Base-by-base conservation (phyloP, 2,888 invertebrate genomes). In the Mythimna albipuncta region DNA sequence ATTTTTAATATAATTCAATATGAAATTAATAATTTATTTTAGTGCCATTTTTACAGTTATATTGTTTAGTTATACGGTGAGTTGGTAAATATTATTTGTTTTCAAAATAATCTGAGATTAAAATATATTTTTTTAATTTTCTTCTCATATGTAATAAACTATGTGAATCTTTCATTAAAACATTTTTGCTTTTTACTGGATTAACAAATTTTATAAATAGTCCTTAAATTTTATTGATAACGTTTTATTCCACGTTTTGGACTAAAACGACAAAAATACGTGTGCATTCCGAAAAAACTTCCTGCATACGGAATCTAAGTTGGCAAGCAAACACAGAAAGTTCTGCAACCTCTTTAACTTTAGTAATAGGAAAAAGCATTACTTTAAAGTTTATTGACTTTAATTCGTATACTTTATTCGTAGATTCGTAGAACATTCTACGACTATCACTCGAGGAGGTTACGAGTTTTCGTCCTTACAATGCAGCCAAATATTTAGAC, bases 1-100 rank as follows among this genome's bases (percentile, higher is more conserved):
- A 47, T 47, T 47, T 65, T 72, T 65, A 71, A 65, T 71, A 54
- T 82, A 77, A 66, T 67, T 71, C 78, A 83, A 85, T 67, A 89
- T 89, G 89, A 88, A 85, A 77, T 76, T 87, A 75, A 62, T 83
- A 16, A 70, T 82, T 47, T 77, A 81, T 73, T 71, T 80, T 5
- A 81, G 76, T 77, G 73, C 76, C 9, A 64, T 83, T 63, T 80
- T 86, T 35, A 72, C 75, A 9, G 50, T 81, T 68, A 71, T 82
- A 72, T 73, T 87, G 26, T 80, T 87, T 57, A 85, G 81, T 81
- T 82, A 58, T 77, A 69, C 80, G 87, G 89, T 88, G 76, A 85
- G 88, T 77, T 7, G 41, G 7, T 61, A 61, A 21, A 21, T 19
- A 10, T 2, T 3, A 52, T n/a, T 52, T 52, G 2, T n/a, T 52